Base-by-base conservation (phyloP, 2,888 invertebrate genomes). In the Rhagium mordax region DNA sequence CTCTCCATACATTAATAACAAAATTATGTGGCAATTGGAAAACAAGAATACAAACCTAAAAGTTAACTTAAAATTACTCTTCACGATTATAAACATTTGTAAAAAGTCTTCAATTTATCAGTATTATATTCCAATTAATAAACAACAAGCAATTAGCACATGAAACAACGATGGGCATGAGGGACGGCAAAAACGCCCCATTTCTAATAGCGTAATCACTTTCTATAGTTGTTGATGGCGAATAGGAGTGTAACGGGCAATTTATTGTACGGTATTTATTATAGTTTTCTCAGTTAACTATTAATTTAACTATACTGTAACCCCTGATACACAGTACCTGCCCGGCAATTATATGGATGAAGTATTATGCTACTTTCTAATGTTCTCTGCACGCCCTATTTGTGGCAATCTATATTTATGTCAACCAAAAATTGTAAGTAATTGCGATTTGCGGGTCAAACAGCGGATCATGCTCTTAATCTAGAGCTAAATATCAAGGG, bases 171-270 rank as follows among this genome's bases (percentile, higher is more conserved):
- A 67, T 41, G 33, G 67, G 33, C 41, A 57, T 53, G 47, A 15
- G 47, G 57, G 67, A 29, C 67, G 57, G 21, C 20, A 33, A 67
- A 33, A 66, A 20, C 67, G 67, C 67, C 67, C 67, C 67, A 70
- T 70, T 53, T 62, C 70, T 61, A 70, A 70, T 70, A 53, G 61
- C 62, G 49, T 51, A 70, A 70, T 70, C 70, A 70, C 70, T 70
- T 70, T 70, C 70, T 70, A 69, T 57, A 20, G 24, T 55, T 55
- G 24, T 55, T 41, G 41, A 61, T 47, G 33, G 41, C 18, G 55
- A 15, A 57, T n/a, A 47, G 51, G 15, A 59, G 48, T 8, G 48
- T 57, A 57, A 48, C 59, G 21, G 18, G 24, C 51, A 55, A 41
- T 33, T 66, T 53, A 41, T 29, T 41, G 33, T 41, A 66, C 53